These are phyloP conservation scores for Salvelinus alpinus DNA, from an alignment of 2,113 vertebrate species.

Conservation along the genomic window DNA sequence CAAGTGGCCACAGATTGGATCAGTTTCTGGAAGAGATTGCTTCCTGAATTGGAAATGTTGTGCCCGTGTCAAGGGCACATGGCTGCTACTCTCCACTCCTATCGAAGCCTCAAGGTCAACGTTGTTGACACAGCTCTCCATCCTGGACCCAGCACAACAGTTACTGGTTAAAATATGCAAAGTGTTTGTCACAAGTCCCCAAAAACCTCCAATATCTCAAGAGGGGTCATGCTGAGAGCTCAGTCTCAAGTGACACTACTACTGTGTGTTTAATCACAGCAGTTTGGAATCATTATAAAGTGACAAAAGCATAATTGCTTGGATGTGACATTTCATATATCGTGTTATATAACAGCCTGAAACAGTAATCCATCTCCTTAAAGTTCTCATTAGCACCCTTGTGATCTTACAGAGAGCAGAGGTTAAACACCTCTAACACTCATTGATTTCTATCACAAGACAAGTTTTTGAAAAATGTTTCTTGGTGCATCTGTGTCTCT, in stretches of 20 bases:
- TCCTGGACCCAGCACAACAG: background rate
- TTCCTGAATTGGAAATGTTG: slow-evolving; percentile 29
- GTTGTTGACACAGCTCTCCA: background rate
- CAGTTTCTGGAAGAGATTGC: slow-evolving; percentile 32
- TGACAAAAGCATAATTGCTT: background rate
- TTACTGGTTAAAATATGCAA: background rate
- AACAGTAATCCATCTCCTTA: too few species aligned
- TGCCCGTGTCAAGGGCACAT: slow-evolving; percentile 18
- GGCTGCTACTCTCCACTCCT: background rate
- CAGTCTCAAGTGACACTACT: background rate
- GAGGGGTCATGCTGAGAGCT: background rate
- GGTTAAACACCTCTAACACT: too few species aligned
- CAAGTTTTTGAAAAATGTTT: too few species aligned
- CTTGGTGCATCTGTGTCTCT: too few species aligned
- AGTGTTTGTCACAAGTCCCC: background rate
- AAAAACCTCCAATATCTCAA: background rate
- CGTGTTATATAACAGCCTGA: background rate
- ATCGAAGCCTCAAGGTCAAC: too few species aligned
- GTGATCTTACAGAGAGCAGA: too few species aligned
- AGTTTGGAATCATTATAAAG: background rate
- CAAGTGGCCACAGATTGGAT: slow-evolving; percentile 38
- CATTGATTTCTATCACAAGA: too few species aligned
- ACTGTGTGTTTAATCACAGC: background rate
- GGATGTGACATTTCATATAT: background rate
- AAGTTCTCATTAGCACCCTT: too few species aligned